phyloP scores from a whole-genome alignment of 1,140 invertebrate genomes.

The Chlorops oryzae region DNA sequence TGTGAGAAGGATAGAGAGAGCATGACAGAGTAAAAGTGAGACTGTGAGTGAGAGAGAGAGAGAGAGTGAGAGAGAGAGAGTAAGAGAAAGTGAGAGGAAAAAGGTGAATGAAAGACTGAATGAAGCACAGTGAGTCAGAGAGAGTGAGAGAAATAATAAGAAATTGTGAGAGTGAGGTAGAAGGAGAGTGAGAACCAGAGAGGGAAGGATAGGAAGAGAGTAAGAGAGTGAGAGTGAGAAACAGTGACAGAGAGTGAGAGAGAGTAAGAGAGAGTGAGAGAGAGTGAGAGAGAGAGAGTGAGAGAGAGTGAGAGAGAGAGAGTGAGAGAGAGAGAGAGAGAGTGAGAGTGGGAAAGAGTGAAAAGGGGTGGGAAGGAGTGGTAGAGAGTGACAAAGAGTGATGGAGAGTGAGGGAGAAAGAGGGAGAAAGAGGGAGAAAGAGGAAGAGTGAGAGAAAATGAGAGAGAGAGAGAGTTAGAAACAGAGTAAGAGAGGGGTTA shows the following conservation, averaged over 20 bases:
- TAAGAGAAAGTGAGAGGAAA: not conserved
- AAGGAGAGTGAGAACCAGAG: not conserved
- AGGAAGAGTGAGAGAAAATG: not conserved
- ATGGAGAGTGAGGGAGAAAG: not conserved
- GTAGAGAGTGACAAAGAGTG: not conserved
- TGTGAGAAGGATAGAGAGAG: not conserved
- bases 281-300: not conserved
- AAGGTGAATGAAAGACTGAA: constrained; percentile 10
- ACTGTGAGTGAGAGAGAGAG: not conserved
- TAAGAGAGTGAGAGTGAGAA: not conserved
- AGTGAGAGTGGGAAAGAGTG: not conserved
- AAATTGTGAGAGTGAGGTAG: constrained; percentile 1
- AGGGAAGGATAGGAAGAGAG: not conserved
- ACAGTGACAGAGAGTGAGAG: not conserved
- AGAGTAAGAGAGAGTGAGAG: not conserved
- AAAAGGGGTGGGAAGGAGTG: not conserved
- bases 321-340: not conserved
- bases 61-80: constrained; percentile 4
- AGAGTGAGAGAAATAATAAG: not conserved
- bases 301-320: not conserved
- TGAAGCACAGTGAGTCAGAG: not conserved
- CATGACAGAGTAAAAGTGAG: not conserved
- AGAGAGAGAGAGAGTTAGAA: not conserved
- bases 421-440: not conserved
- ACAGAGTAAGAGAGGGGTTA: too few relatives aligned